Percentiles rank a stretch among this genome's conserved stretches.
phyloP scores from a whole-genome alignment of 2,888 invertebrate genomes.

The Lochmaea crataegi region DNA sequence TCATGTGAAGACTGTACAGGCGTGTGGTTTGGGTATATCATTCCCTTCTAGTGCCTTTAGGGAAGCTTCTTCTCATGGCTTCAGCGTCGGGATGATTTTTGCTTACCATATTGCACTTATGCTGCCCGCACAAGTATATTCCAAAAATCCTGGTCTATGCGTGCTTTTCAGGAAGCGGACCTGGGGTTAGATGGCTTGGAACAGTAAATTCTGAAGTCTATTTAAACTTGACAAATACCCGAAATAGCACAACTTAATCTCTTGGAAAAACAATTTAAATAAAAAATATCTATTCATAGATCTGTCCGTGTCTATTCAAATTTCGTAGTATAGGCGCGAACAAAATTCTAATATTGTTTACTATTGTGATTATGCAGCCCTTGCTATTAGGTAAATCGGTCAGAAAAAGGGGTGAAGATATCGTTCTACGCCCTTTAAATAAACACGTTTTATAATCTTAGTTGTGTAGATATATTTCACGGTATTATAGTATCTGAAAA shows the following conservation, averaged over 20 bases:
- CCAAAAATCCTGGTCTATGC: too few relatives aligned
- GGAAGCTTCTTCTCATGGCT: too few relatives aligned
- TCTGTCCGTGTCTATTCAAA: conserved; percentile 32
- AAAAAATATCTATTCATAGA: conserved; percentile 32
- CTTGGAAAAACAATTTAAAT: conserved; percentile 31
- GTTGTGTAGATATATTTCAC: conserved; percentile 33
- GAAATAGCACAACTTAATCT: conserved; percentile 18
- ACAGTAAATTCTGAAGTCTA: too few relatives aligned
- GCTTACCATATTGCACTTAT: too few relatives aligned
- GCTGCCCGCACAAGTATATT: too few relatives aligned
- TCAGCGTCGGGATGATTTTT: too few relatives aligned
- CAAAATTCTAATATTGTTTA: conserved; percentile 29
- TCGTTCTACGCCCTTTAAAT: conserved; percentile 14
- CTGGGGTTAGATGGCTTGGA: too few relatives aligned
- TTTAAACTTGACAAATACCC: background rate
- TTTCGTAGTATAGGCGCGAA: conserved; percentile 28
- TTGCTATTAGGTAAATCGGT: conserved; percentile 35
- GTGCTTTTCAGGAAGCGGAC: too few relatives aligned
- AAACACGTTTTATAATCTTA: conserved; percentile 31
- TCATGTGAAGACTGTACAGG: too few relatives aligned
- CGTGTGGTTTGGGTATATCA: too few relatives aligned
- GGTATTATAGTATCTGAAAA: conserved; percentile 33
- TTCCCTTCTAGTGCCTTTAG: too few relatives aligned
- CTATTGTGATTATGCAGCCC: conserved; percentile 40
- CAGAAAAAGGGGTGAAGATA: conserved; percentile 34